Percentiles rank a stretch among this genome's conserved stretches.
Conservation (phyloP, 2,888 invertebrate species). For the Drosophila kanekoi region DNA sequence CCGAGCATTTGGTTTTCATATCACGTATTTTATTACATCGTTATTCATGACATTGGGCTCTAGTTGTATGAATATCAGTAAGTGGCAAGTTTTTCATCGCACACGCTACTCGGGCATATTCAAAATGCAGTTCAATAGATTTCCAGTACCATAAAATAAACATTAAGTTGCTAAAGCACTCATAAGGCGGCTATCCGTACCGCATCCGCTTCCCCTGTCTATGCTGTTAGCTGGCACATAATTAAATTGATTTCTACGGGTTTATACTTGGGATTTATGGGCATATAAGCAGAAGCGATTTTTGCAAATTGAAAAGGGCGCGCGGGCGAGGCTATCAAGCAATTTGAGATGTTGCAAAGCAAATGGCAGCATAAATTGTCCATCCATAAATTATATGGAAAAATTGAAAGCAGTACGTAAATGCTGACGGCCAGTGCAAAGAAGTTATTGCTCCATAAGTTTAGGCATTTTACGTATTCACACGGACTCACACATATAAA, state of each 20-base stretch:
- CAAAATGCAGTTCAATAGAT: constrained; percentile 79
- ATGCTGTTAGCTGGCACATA: constrained; percentile 43
- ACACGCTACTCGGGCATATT: constrained; percentile 52
- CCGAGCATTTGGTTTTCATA: constrained; percentile 65
- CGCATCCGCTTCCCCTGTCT: neutral
- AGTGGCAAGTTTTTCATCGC: constrained; percentile 54
- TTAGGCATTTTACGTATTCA: constrained; percentile 58
- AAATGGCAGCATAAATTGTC: constrained; percentile 67
- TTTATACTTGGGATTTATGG: constrained; percentile 56
- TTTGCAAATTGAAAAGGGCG: constrained; percentile 66
- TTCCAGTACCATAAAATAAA: constrained; percentile 69
- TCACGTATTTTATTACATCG: constrained; percentile 81
- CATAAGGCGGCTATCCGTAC: constrained; percentile 22
- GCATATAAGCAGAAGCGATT: constrained; percentile 51
- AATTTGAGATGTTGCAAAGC: constrained; percentile 62
- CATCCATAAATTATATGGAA: constrained; percentile 60
- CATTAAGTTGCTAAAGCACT: constrained; percentile 70
- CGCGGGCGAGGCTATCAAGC: constrained; percentile 18
- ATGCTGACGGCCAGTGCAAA: constrained; percentile 7
- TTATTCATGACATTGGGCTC: constrained; percentile 73
- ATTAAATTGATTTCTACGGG: constrained; percentile 70
- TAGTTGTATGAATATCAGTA: constrained; percentile 50
- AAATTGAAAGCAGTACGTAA: constrained; percentile 36
- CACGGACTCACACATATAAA: constrained; percentile 1
- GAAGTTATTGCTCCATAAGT: constrained; percentile 36